Evolutionary conservation across 2,113 vertebrate species (phyloP).

Genomic region (Channa argus): DNA sequence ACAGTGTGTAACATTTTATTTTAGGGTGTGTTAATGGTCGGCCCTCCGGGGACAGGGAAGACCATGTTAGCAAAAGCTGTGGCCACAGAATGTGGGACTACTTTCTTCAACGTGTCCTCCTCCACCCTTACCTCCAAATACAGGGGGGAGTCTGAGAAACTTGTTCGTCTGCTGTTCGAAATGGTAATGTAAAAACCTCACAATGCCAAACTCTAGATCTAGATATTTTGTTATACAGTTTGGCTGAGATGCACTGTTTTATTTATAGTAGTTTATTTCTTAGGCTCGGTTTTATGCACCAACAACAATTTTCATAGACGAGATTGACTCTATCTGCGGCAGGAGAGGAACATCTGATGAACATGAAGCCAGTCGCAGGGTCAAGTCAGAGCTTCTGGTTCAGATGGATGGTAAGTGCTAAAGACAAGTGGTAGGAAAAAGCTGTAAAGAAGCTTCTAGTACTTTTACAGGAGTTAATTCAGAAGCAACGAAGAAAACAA

Average conservation of each 20-base stretch:
- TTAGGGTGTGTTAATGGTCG: constrained; percentile 98
- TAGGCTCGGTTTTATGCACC: constrained; percentile 98
- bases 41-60: constrained; percentile 97
- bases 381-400: constrained; percentile 96
- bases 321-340: constrained; percentile 98
- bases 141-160: constrained; percentile 97
- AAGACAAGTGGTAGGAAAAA: neutral
- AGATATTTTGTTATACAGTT: no score
- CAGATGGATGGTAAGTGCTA: constrained; percentile 94
- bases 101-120: constrained; percentile 98
- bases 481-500: neutral
- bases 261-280: constrained; percentile 5
- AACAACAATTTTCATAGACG: constrained; percentile 98
- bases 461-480: neutral
- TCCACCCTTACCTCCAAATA: constrained; percentile 98
- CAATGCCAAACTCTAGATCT: no score
- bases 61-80: constrained; percentile 98
- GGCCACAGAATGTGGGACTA: constrained; percentile 97
- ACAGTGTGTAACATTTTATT: constrained; percentile 7
- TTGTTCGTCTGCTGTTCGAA: constrained; percentile 97
- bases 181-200: constrained; percentile 85
- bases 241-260: neutral
- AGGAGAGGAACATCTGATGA: constrained; percentile 96
- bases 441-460: neutral
- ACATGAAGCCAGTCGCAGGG: constrained; percentile 95